Conservation (phyloP, 2,113 vertebrate genomes). For the Picathartes gymnocephalus region DNA sequence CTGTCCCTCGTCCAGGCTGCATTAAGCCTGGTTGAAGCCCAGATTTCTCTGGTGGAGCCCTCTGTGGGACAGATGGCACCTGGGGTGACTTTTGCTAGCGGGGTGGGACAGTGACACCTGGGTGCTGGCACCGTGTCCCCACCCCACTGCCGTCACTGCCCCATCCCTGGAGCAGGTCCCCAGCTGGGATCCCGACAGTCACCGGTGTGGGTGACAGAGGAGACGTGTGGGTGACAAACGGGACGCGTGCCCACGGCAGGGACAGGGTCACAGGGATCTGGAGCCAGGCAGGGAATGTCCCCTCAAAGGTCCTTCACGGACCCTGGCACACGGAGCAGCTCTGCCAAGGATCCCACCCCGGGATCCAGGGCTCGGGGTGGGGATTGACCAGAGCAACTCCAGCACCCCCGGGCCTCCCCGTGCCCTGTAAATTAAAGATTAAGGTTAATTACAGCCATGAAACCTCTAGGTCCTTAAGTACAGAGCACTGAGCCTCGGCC, state of each 20-base stretch:
- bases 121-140: background rate
- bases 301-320: too few species aligned
- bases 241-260: rapidly evolving
- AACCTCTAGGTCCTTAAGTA: constrained; percentile 8
- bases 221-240: too few species aligned
- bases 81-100: background rate
- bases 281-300: rapidly evolving
- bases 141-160: background rate
- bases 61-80: background rate
- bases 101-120: background rate
- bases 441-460: constrained; percentile 54
- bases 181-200: rapidly evolving
- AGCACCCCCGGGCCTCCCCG: background rate
- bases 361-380: background rate
- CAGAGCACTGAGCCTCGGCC: background rate
- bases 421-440: constrained; percentile 53
- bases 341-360: background rate
- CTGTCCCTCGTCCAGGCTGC: background rate
- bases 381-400: background rate
- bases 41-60: rapidly evolving
- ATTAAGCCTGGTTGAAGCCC: background rate
- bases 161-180: rapidly evolving
- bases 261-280: rapidly evolving
- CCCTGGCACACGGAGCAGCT: rapidly evolving
- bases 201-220: too few species aligned